These are phyloP conservation scores for Lypha dubia DNA, from an alignment of 2,888 invertebrate genomes.

Conservation along the genomic window DNA sequence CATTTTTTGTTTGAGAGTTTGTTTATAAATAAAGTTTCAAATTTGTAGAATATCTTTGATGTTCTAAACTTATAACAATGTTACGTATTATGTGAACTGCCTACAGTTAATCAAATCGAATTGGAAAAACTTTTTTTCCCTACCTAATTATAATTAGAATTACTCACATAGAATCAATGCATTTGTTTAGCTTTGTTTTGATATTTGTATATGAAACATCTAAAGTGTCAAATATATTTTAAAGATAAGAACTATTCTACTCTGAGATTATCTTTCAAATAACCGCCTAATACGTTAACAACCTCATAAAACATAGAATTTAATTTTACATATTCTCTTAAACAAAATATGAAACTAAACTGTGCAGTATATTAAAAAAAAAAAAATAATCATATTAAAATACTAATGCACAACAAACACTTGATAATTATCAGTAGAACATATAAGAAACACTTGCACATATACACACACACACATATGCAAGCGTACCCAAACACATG, in stretches of 20 bases:
- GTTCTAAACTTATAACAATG: too few species aligned
- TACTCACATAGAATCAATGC: background rate
- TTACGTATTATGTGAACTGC: too few species aligned
- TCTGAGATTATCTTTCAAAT: constrained; percentile 42
- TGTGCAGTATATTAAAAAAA: constrained; percentile 8
- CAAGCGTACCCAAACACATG: background rate
- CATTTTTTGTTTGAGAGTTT: too few species aligned
- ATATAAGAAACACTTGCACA: constrained; percentile 16
- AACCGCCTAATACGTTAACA: constrained; percentile 29
- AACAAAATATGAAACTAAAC: constrained; percentile 16
- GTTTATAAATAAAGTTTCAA: too few species aligned
- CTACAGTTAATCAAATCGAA: background rate
- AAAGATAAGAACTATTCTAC: constrained; percentile 32
- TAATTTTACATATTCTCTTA: constrained; percentile 5
- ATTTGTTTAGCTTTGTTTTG: background rate
- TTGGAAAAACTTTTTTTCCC: background rate
- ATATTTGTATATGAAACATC: background rate
- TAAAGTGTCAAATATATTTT: constrained; percentile 35
- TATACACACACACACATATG: background rate
- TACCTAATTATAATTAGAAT: background rate
- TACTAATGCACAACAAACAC: constrained; percentile 37
- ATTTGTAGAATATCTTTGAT: too few species aligned
- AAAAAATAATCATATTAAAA: constrained; percentile 18
- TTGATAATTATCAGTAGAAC: constrained; percentile 61
- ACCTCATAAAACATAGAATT: background rate